phyloP scores from a whole-genome alignment of 2,113 vertebrate species.

The Sardina pilchardus region DNA sequence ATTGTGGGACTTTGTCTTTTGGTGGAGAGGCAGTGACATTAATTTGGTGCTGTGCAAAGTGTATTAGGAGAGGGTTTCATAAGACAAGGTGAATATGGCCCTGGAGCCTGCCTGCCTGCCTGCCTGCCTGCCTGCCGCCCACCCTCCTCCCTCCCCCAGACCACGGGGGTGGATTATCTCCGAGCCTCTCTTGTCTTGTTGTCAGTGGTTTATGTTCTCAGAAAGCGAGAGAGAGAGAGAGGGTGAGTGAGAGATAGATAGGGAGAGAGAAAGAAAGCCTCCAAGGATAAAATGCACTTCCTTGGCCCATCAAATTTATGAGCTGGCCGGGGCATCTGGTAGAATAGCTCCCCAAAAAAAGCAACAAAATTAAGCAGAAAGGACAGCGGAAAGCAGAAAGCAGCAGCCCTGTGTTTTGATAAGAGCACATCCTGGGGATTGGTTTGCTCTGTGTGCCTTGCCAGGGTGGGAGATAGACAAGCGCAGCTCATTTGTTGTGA shows the following conservation, averaged over 20 bases:
- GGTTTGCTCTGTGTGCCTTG: background rate
- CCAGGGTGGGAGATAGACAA: background rate
- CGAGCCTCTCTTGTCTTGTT: slow-evolving; percentile 58
- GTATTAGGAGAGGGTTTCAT: slow-evolving; percentile 62
- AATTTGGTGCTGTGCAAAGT: slow-evolving; percentile 54
- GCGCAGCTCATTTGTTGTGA: slow-evolving; percentile 5
- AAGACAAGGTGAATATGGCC: slow-evolving; percentile 65
- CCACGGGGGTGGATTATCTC: slow-evolving; percentile 71
- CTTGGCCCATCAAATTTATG: background rate
- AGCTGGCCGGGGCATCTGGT: background rate
- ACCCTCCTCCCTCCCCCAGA: slow-evolving; percentile 72
- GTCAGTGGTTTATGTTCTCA: slow-evolving; percentile 51
- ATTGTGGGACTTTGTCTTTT: slow-evolving; percentile 62
- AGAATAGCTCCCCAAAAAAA: background rate
- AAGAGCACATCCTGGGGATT: background rate
- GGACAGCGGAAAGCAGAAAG: background rate
- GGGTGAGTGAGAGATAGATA: background rate
- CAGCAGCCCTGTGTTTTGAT: background rate
- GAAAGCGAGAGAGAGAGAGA: slow-evolving; percentile 22
- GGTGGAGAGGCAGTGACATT: slow-evolving; percentile 61
- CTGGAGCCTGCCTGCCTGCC: slow-evolving; percentile 55
- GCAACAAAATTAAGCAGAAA: background rate
- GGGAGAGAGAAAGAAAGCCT: background rate
- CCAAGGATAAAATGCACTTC: background rate
- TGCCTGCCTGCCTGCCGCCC: slow-evolving; percentile 63